Conservation (phyloP, 2,797 vertebrate species). For the Helarctos malayanus region DNA sequence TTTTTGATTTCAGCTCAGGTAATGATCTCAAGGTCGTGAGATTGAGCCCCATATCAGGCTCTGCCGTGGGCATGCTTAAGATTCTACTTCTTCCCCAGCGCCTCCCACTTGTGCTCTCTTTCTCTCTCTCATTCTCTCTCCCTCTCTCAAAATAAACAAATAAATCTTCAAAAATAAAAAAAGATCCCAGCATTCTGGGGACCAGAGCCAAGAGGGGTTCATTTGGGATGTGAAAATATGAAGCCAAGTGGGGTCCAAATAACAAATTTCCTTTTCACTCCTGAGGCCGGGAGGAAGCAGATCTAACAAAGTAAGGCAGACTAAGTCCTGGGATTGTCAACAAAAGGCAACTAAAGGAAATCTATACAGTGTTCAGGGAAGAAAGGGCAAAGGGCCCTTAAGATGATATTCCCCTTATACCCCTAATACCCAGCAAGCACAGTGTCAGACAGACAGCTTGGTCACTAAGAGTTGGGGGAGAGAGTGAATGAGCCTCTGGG, state of each 20-base stretch:
- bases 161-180: background rate
- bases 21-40: background rate
- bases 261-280: background rate
- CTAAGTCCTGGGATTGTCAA: background rate
- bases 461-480: background rate
- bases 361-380: background rate
- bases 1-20: background rate
- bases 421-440: background rate
- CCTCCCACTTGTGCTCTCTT: no score
- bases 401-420: background rate
- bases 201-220: background rate
- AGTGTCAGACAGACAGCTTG: background rate
- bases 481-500: background rate
- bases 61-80: no score
- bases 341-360: background rate
- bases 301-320: background rate
- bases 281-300: background rate
- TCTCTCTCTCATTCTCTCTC: no score
- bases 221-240: background rate
- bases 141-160: background rate
- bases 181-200: background rate
- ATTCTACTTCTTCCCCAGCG: no score
- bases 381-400: background rate
- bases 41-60: background rate
- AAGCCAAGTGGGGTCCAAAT: background rate